A percentile compares a stretch with the other conserved stretches of the same genome.
Conservation (phyloP, 2,113 vertebrate genomes). For the Eidolon helvum region DNA sequence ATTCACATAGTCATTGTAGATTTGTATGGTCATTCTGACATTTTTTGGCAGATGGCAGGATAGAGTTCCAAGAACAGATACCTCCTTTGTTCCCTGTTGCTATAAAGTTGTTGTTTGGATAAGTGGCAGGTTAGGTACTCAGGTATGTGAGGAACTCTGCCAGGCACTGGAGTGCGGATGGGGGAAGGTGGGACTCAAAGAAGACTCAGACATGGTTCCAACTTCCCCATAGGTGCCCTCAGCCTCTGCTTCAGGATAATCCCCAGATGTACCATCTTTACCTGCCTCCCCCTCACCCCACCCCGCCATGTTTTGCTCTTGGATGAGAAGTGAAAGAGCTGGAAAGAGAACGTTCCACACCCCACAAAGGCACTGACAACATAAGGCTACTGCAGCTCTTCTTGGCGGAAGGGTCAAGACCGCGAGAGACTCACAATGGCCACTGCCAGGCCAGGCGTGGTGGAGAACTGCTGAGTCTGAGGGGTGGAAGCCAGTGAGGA, state of each 20-base stretch:
- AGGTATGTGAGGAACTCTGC: background rate
- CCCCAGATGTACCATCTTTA: rapidly evolving
- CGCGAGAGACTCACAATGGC: background rate
- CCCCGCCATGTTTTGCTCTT: background rate
- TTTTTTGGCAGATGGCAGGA: background rate
- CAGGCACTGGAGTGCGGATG: background rate
- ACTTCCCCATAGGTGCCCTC: background rate
- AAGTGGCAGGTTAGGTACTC: background rate
- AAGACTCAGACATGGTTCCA: background rate
- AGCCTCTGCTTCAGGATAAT: background rate
- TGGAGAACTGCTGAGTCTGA: background rate
- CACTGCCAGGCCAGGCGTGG: background rate
- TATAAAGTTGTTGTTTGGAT: background rate
- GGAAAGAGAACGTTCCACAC: background rate
- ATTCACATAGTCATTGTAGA: background rate
- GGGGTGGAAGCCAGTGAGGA: background rate
- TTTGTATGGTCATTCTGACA: background rate
- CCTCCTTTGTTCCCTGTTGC: background rate
- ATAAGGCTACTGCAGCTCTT: background rate
- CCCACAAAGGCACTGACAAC: background rate
- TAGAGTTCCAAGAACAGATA: background rate
- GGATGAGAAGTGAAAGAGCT: background rate
- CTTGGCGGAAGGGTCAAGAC: background rate
- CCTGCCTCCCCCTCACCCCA: too few relatives aligned
- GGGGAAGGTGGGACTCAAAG: background rate